Evolutionary conservation across 2,113 vertebrate species (phyloP), one percentile per base, ranked within the genome.

Genomic region (Erythrolamprus reginae): DNA sequence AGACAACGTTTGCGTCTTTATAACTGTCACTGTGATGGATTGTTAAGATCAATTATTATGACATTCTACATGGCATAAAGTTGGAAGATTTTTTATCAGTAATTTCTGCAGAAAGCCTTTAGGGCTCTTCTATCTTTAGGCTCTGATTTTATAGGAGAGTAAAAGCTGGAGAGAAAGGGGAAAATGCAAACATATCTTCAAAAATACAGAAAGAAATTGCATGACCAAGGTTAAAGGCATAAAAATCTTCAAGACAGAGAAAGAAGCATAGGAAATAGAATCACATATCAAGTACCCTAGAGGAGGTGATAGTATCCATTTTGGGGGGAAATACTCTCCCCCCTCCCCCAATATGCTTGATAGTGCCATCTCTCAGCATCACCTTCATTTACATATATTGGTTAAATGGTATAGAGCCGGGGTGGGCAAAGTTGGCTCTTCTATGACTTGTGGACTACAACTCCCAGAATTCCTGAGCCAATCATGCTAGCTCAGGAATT

Each of bases 31-130:
- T 91, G 28, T 45, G 51, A 88, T 86, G 85, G 86, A 58, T 86
- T 88, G 48, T 91, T 88, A 82, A 42, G 65, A 86, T 91, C 86
- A 56, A 88, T 91, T 90, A 91, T 82, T 91, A 82, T 26, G 65
- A 91, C 86, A 70, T 91, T 91, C 86, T 88, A 53, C 70, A 83
- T 87, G 86, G 52, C 70, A 91, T 47, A 58, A 42, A 53, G 70
- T 82, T 77, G 50, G 90, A 87, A 82, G 6, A 56, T 38, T 52
- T 91, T 90, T 77, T 87, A 70, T 82, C 85, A 90, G 90, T 87
- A 82, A 82, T 87, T 88, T 70, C 52, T 91, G 65, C 42, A 91
- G 86, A 86, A 91, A 87, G 26, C 65, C 90, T 33, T 48, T 48
- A 47, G 21, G 51, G 82, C 42, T 82, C 56, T 24, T 50, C 7